Evolutionary conservation across 1,140 invertebrate species (phyloP), one percentile per base, ranked within the genome.

Genomic region (Samia ricini): DNA sequence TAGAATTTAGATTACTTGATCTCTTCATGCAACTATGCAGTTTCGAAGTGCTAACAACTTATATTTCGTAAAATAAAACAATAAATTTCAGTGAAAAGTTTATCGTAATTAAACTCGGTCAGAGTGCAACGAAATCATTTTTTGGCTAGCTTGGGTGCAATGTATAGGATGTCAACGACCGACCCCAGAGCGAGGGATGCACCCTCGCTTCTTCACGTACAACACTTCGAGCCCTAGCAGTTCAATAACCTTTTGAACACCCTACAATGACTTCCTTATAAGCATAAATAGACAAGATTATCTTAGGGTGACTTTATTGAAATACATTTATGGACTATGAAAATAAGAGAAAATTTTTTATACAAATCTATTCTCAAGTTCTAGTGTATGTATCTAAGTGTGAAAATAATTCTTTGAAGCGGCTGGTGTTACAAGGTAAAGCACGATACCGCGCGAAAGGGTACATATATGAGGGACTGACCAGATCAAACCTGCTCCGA

Each of bases 131-230:
- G 68, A 82, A 80, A 85, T 81, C 76, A 82, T 80, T 82, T 42
- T 52, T 26, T 42, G 10, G 12, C 12, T 59, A 55, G 19, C 74
- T 72, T 66, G 72, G 62, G 64, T 88, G 79, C 82, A 88, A 74
- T 76, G 74, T 72, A 71, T 68, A 42, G 71, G 73, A 77, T 81
- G 83, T 85, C 80, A 88, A 84, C 79, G 82, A 84, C 83, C 85
- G 81, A 68, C 73, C n/a, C 77, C 80, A 79, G 75, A 77, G 74
- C 70, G 12, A 12, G 1, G 77, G 70, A 68, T 73, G 76, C 77
- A 73, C 75, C 78, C 79, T 74, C 79, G 71, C 78, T 64, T 64
- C 73, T 64, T 77, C 74, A 79, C 79, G 72, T 68, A 79, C 75
- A 74, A 71, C 66, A 74, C 70, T 72, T 63, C 72, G 79, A 79